phyloP scores from a whole-genome alignment of 2,888 invertebrate species.

The Acholoe squamosa region DNA sequence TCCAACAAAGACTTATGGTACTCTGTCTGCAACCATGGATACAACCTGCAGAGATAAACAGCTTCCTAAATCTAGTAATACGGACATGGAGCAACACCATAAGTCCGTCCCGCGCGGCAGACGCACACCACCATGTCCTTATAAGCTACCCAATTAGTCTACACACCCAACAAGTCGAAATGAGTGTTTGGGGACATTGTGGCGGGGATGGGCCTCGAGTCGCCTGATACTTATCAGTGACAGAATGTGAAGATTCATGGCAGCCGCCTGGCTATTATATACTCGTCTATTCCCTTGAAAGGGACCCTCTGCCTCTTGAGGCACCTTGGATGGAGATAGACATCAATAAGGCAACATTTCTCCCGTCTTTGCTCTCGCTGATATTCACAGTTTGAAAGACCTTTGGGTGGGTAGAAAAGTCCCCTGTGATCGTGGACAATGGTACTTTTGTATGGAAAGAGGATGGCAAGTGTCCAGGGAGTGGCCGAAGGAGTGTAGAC shows the following conservation, averaged over 20 bases:
- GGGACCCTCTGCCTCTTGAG: conserved; percentile 24
- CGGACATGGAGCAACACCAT: too few relatives aligned
- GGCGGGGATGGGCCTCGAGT: not conserved
- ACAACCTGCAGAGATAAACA: too few relatives aligned
- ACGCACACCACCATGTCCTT: not conserved
- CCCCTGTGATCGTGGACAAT: not conserved
- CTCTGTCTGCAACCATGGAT: too few relatives aligned
- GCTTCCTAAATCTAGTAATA: too few relatives aligned
- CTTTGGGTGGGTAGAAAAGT: not conserved
- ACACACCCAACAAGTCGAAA: conserved; percentile 44
- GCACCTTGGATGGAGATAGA: not conserved
- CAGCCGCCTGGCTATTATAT: conserved; percentile 49
- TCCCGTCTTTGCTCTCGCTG: not conserved
- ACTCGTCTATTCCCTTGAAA: conserved; percentile 58
- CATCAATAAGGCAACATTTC: not conserved
- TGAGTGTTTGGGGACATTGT: conserved; percentile 43
- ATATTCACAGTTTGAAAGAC: too few relatives aligned
- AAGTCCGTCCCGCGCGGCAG: too few relatives aligned
- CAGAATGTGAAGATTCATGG: conserved; percentile 40
- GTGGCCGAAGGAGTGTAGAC: not conserved
- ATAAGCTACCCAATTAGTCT: conserved; percentile 21
- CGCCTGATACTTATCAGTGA: conserved; percentile 49
- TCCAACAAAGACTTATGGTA: too few relatives aligned
- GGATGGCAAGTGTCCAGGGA: not conserved
- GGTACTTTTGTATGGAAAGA: not conserved